A percentile compares a stretch with the other conserved stretches of the same genome.
phyloP scores from a whole-genome alignment of 2,888 invertebrate species.

The Parnassius smintheus region DNA sequence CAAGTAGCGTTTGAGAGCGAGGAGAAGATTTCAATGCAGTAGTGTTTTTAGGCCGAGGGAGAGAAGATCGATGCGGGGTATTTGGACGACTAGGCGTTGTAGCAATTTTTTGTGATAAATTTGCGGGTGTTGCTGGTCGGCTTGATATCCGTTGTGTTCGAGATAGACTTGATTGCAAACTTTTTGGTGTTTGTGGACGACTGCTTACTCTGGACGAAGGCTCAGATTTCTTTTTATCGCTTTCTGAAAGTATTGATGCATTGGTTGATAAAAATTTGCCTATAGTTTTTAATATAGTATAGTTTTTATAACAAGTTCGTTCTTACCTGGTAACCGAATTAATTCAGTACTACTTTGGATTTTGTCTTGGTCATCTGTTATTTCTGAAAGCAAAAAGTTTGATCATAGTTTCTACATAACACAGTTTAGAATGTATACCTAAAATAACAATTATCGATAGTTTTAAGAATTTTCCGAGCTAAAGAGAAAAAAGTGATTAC shows the following conservation, averaged over 20 bases:
- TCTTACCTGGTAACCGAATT: conserved; percentile 13
- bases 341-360: conserved; percentile 6
- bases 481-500: conserved; percentile 4
- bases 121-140: conserved; percentile 53
- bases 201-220: conserved; percentile 39
- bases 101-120: conserved; percentile 35
- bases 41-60: conserved; percentile 43
- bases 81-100: conserved; percentile 52
- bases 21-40: conserved; percentile 21
- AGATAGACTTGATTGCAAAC: conserved; percentile 50
- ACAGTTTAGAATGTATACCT: too few species aligned
- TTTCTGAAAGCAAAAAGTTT: conserved; percentile 7
- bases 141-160: conserved; percentile 49
- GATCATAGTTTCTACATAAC: too few species aligned
- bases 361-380: conserved; percentile 9
- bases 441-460: too few species aligned
- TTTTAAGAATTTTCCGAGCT: too few species aligned
- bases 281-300: neutral
- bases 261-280: neutral
- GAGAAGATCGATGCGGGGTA: conserved; percentile 45
- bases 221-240: conserved; percentile 37
- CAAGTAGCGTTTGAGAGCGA: conserved; percentile 23
- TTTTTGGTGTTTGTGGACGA: conserved; percentile 59
- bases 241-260: conserved; percentile 12
- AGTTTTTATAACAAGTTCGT: neutral